A percentile compares a stretch with the other conserved stretches of the same genome.
These are phyloP conservation scores for Thalassaphorura encarpata DNA, from an alignment of 1,140 invertebrate species.

Conservation along the genomic window DNA sequence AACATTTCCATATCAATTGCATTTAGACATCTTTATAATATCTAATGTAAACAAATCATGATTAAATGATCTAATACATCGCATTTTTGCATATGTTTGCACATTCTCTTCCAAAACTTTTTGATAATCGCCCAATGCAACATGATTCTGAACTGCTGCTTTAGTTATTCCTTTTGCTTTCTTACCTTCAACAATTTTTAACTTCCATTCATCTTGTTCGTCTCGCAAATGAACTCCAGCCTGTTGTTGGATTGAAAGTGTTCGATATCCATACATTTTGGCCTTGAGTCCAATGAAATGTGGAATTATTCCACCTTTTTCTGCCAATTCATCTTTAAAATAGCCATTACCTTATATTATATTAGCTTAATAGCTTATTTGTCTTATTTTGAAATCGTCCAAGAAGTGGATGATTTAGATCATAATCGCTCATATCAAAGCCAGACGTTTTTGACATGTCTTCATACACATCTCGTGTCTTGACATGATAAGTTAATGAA, in stretches of 20 bases:
- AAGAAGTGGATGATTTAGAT: conserved; percentile 2
- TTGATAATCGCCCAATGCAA: background rate
- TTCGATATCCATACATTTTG: conserved; percentile 5
- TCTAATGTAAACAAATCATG: background rate
- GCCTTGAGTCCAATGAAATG: background rate
- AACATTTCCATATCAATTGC: conserved; percentile 6
- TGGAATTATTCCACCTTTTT: background rate
- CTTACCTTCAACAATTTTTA: background rate
- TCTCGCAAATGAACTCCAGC: background rate
- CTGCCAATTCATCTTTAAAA: conserved; percentile 7
- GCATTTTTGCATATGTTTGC: background rate
- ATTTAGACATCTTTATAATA: background rate
- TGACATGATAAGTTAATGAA: background rate
- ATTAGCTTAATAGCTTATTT: too few species aligned
- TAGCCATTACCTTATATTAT: conserved; percentile 1
- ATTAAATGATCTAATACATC: background rate
- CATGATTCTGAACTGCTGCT: background rate
- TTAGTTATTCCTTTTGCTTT: too few species aligned
- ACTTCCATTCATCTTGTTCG: background rate
- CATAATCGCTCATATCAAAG: conserved; percentile 11
- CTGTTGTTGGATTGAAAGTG: background rate
- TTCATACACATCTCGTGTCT: conserved; percentile 1
- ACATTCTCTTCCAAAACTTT: background rate
- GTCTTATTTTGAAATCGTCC: background rate
- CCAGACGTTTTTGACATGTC: background rate